These are phyloP conservation scores for Penelope pileata DNA, from an alignment of 2,113 vertebrate species.

Conservation along the genomic window DNA sequence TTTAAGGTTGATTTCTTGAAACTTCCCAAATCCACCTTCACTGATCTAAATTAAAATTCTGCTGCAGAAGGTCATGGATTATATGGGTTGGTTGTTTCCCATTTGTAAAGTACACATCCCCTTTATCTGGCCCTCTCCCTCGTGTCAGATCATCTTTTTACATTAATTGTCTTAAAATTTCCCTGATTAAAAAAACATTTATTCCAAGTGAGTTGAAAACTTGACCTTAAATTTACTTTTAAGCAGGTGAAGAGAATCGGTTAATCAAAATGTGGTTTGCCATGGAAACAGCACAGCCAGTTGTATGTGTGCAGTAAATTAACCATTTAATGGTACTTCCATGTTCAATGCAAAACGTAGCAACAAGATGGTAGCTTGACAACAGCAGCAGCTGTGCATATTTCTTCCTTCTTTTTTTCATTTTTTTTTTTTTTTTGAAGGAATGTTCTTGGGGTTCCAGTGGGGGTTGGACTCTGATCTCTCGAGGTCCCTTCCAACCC, in stretches of 20 bases:
- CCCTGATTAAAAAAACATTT: not conserved
- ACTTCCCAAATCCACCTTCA: not conserved
- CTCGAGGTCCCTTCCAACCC: no score
- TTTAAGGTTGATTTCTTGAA: not conserved
- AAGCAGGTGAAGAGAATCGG: not conserved
- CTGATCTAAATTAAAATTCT: not conserved
- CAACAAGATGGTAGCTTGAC: slow-evolving; percentile 32
- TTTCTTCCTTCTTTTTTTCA: not conserved
- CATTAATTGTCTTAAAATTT: not conserved
- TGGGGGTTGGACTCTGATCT: no score
- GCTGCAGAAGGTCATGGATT: not conserved
- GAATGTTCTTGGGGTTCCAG: not conserved
- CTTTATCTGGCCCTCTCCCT: not conserved
- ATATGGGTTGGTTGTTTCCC: not conserved
- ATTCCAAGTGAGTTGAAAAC: not conserved
- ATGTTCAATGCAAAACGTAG: not conserved
- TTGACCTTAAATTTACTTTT: not conserved
- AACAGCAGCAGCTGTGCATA: not conserved
- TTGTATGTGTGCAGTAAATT: not conserved
- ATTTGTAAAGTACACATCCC: not conserved
- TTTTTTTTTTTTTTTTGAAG: not conserved
- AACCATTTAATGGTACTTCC: not conserved
- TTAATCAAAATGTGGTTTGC: slow-evolving; percentile 2
- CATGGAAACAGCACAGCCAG: slow-evolving; percentile 31
- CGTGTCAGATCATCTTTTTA: not conserved